Base-by-base conservation (phyloP, 2,113 vertebrate genomes). In the Pedetes capensis region DNA sequence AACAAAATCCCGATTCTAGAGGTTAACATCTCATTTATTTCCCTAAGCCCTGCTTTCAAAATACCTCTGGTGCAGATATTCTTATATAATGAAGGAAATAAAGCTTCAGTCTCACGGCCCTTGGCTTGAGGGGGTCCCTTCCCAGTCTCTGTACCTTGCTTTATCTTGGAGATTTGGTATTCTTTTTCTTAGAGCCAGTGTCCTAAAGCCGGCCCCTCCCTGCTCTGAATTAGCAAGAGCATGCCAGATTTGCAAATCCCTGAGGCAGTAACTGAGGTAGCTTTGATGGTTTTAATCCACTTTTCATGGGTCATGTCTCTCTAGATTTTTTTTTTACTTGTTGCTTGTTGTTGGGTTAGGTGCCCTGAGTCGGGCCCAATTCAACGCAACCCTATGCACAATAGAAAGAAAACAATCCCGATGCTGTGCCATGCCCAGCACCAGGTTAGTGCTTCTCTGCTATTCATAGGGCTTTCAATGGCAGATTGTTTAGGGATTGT, bases 171-270 rank as follows among this genome's bases (percentile, higher is more conserved):
- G 53, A 51, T 61, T n/a, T 51, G n/a, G 6, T n/a, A 6, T n/a
- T n/a, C 29, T 44, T 87, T 94, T 87, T 49, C 44, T 57, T 72
- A 66, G 44, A 71, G 20, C 37, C 68, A 87, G 42, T 1, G 39
- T 20, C 55, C 4, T 25, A 2, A 44, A 89, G 53, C 6, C 3
- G 7, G 0, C 16, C 23, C 20, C 3, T 0, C 2, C 7, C 55
- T 91, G 29, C 39, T 51, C 37, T 64, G 64, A 83, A 32, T 22
- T 34, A 61, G 49, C 49, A 89, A 89, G 34, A 51, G 6, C 16
- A 32, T 6, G 13, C 32, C 25, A 53, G 23, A 51, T 22, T 27
- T 74, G 20, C 0, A 2, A 47, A 20, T 91, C 57, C 44, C 10
- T 13, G 37, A 78, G 42, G 79, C 9, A 64, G 39, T 57, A 27